Base-by-base conservation (phyloP, 2,113 vertebrate genomes). In the Xiphias gladius region DNA sequence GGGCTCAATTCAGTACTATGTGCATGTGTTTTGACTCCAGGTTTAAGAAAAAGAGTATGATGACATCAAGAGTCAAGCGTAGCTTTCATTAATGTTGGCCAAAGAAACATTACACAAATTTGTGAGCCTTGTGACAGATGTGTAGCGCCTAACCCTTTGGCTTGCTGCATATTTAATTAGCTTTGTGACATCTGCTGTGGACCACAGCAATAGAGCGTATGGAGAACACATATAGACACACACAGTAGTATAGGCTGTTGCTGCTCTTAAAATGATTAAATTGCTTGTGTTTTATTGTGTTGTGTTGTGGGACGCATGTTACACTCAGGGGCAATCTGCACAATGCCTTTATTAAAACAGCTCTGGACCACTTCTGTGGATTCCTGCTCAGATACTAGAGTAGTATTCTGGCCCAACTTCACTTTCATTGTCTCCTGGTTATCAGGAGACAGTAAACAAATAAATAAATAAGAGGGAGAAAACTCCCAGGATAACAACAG, bases 331-430 rank as follows among this genome's bases (percentile, higher is more conserved):
- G 69, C 43, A 85, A 87, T 80, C 74, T 83, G 59, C 78, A 70
- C 82, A 65, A 26, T 54, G 69, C n/a, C 65, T 88, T 88, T 86
- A 90, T 85, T 85, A 89, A 86, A 82, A 67, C 63, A 83, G 73
- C 76, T 61, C 52, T 30, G 28, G 41, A 63, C 65, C 62, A 80
- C 84, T 71, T 80, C 64, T 79, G 79, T 70, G 71, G 68, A 81
- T 76, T 85, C 57, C 76, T 63, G 73, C 50, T 68, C 66, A 72
- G 76, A 67, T 57, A 76, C 71, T 72, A 35, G 65, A 85, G 79
- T 79, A 73, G 52, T 71, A 50, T 73, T 81, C 24, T 73, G 76
- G 86, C 68, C 81, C 52, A 88, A 61, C 58, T 73, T 81, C 55
- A 58, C 43, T 76, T 82, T 72, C 43, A 67, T 50, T 82, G 37